Base-by-base conservation (phyloP, 2,888 invertebrate species). In the Pocota personata region DNA sequence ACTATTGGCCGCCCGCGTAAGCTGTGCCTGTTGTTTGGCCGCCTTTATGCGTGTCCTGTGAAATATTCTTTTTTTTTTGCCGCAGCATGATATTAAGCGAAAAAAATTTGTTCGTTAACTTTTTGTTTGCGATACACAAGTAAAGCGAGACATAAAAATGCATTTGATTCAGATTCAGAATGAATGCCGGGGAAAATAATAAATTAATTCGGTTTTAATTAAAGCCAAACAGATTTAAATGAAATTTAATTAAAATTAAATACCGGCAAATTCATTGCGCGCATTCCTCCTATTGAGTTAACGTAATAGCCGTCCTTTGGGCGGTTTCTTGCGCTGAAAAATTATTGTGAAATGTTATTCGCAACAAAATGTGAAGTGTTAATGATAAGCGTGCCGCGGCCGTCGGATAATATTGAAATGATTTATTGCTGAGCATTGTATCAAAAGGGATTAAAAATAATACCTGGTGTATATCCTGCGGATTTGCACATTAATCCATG, bases 161-260 rank as follows among this genome's bases (percentile, higher is more conserved):
- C 82, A 86, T 82, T 86, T 77, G 86, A 86, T 77, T 86, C 76
- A 37, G 72, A 73, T 73, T 66, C 66, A 35, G 43, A 62, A 67
- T 57, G 84, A 80, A 86, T 71, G 80, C 55, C 71, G 62, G 58
- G 72, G 60, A 82, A 66, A 72, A 86, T 86, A 82, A 86, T 86
- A 86, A 86, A 86, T 86, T 86, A 82, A 86, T 72, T 82, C 72
- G 46, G 72, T 66, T 86, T 86, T 86, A 86, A 86, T 86, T 86
- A 86, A 86, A 82, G 86, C 67, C 86, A 86, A 86, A 86, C 86
- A 86, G 86, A 86, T 86, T 86, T 86, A 82, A 84, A 86, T 86
- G 46, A 86, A 86, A 86, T 82, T 86, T 86, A 86, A 86, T 86
- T 86, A 82, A 82, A 86, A 82, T 82, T 82, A 86, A 86, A 86